Percentiles rank a stretch among this genome's conserved stretches.
phyloP scores from a whole-genome alignment of 2,113 vertebrate species.

The Chionodraco myersi region DNA sequence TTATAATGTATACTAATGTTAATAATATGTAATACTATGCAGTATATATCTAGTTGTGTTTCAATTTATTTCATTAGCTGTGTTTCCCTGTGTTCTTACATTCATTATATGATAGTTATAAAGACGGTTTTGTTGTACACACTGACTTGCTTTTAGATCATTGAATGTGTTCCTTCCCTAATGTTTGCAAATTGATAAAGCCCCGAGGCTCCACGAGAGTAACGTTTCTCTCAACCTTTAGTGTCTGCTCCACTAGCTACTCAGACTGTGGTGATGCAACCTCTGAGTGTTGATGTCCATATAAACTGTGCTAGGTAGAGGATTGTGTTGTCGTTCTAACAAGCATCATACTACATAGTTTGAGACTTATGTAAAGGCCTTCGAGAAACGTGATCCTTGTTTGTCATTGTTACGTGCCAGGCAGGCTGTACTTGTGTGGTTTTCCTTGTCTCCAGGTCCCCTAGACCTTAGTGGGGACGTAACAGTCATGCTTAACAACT shows the following conservation, averaged over 20 bases:
- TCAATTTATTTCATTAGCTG: background rate
- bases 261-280: conserved; percentile 3
- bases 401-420: too few relatives aligned
- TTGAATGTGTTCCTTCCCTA: background rate
- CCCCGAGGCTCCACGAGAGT: background rate
- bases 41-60: background rate
- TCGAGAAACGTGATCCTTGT: background rate
- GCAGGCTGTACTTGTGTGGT: too few relatives aligned
- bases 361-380: too few relatives aligned
- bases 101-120: background rate
- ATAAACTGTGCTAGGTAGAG: background rate
- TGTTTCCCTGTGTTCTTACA: background rate
- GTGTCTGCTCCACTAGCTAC: conserved; percentile 3
- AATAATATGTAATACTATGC: too few relatives aligned
- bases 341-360: background rate
- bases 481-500: background rate
- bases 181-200: conserved; percentile 19
- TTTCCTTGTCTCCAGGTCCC: too few relatives aligned
- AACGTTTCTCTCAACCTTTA: conserved; percentile 3
- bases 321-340: background rate
- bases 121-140: background rate
- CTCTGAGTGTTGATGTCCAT: conserved; percentile 3
- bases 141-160: background rate
- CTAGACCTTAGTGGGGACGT: too few relatives aligned
- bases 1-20: too few relatives aligned